Evolutionary conservation across 2,888 invertebrate species (phyloP), one percentile per base, ranked within the genome.

Genomic region (Yponomeuta evonymella): DNA sequence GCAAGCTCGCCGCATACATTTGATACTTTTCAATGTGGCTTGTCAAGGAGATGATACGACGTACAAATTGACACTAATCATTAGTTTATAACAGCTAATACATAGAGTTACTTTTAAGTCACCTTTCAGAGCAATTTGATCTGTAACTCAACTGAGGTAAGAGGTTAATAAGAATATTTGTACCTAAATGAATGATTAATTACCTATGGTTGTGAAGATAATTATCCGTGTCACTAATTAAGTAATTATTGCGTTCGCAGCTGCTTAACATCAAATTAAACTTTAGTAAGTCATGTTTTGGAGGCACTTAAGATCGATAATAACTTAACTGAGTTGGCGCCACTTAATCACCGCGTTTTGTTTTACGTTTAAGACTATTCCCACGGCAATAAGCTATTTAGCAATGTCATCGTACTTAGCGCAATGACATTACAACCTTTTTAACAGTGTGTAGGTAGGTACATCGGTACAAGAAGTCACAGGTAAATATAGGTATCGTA

Each of bases 41-140:
- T 72, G 73, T 76, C 76, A 71, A 58, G 30, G 65, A 58, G 65
- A 15, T 73, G 78, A 77, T 76, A 81, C 78, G 80, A 82, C 78
- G 75, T 75, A 74, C 78, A 79, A 80, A 83, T 81, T 79, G 84
- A 82, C 84, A 79, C 79, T 82, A 81, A 84, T 86, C 82, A 83
- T 84, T 82, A 79, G 79, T 83, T 83, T 67, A 48, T 67, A 48
- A 79, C 74, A 69, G 72, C 74, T 77, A 79, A 58, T 15, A 12
- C 12, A 58, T 3, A 4, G 15, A 5, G 12, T 15, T 15, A 58
- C 12, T 58, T 33, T 33, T 33, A 33, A 33, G 5, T 58, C 51
- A 15, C 15, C 12, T 51, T 51, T 6, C 43, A 43, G 9, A 43
- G 51, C 15, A 58, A 12, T 58, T 58, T 58, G 15, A 58, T 58